Conservation (phyloP, 2,113 vertebrate species). For the Picathartes gymnocephalus region DNA sequence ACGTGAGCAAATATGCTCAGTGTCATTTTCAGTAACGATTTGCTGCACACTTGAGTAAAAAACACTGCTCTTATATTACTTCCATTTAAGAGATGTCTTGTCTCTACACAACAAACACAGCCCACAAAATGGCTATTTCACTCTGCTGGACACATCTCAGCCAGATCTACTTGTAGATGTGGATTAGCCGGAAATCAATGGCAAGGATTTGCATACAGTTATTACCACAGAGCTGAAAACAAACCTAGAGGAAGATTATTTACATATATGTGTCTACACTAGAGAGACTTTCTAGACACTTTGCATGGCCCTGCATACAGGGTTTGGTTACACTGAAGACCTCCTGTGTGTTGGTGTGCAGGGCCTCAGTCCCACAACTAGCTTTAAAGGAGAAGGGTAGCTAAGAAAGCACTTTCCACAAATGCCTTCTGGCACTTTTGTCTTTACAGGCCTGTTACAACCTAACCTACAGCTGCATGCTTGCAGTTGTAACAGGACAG, state of each 20-base stretch:
- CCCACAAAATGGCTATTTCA: neutral
- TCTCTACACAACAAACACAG: rapidly evolving
- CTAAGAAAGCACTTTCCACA: neutral
- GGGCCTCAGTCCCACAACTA: neutral
- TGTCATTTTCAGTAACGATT: neutral
- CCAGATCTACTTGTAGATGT: neutral
- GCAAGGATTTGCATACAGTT: neutral
- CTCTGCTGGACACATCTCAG: neutral
- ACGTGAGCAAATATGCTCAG: rapidly evolving
- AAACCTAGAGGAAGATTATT: neutral
- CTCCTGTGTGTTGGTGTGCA: neutral
- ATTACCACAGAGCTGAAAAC: neutral
- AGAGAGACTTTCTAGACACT: neutral
- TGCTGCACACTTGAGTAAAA: neutral
- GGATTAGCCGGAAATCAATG: neutral
- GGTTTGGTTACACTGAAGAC: neutral
- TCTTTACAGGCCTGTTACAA: neutral
- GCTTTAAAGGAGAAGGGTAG: neutral
- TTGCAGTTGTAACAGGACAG: neutral
- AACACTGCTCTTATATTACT: neutral
- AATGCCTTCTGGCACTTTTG: neutral
- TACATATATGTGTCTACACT: neutral
- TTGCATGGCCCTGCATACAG: rapidly evolving
- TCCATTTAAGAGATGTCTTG: neutral
- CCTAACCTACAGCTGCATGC: neutral